Conservation (phyloP, 2,113 vertebrate species). For the Thermophis baileyi region DNA sequence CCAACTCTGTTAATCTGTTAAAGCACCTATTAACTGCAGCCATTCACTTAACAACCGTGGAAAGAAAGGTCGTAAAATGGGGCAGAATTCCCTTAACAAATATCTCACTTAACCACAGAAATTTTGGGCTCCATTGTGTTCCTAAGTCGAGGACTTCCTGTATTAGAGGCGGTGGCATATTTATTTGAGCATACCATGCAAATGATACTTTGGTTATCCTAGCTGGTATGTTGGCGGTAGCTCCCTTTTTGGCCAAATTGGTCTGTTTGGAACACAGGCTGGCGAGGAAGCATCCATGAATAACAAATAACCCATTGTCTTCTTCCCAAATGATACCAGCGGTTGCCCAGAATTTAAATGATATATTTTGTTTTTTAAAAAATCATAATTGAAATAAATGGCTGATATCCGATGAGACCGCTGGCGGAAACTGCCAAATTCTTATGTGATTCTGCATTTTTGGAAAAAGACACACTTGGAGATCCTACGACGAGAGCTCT, state of each 20-base stretch:
- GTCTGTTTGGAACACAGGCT: neutral
- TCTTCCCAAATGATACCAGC: neutral
- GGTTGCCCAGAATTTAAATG: neutral
- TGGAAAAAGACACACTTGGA: neutral
- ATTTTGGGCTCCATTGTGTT: neutral
- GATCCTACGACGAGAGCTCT: neutral
- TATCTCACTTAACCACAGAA: neutral
- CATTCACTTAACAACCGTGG: neutral
- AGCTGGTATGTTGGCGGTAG: neutral
- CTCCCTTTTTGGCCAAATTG: neutral
- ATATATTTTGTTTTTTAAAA: neutral
- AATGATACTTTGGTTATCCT: neutral
- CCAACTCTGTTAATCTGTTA: no score
- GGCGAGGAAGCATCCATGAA: neutral
- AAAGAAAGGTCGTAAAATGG: neutral
- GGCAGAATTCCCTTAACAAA: neutral
- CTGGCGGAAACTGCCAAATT: neutral
- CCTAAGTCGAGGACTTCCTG: neutral
- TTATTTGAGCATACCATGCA: no score
- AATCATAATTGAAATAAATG: neutral
- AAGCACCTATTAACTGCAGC: no score
- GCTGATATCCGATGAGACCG: neutral
- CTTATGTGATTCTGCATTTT: neutral
- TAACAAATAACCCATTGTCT: neutral
- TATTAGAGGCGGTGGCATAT: neutral